These are phyloP conservation scores for Chaenogobius annularis DNA, from an alignment of 2,113 vertebrate species.

Conservation along the genomic window DNA sequence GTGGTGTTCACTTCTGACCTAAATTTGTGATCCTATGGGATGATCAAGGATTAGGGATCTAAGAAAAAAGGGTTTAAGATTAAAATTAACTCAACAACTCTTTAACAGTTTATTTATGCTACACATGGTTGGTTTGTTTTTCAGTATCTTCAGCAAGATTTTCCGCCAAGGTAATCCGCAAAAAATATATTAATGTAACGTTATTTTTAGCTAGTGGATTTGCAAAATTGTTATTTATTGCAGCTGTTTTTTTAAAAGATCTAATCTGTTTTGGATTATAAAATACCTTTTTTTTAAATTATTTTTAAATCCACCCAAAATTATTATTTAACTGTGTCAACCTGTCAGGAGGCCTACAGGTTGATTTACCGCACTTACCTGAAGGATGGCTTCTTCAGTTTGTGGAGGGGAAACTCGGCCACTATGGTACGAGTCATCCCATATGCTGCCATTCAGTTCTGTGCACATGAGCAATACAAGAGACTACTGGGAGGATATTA, in stretches of 20 bases:
- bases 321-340: not conserved
- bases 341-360: constrained; percentile 87
- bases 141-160: constrained; percentile 95
- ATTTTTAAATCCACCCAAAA: not conserved
- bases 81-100: not conserved
- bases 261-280: too few species aligned
- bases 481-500: constrained; percentile 86
- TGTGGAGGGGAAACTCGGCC: constrained; percentile 97
- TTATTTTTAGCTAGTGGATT: not conserved
- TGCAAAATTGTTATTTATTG: too few species aligned
- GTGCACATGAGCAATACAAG: constrained; percentile 95
- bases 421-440: constrained; percentile 97
- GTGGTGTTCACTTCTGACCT: constrained; percentile 26
- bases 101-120: constrained; percentile 14
- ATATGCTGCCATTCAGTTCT: constrained; percentile 98
- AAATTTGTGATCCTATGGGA: constrained; percentile 16
- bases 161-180: constrained; percentile 88
- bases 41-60: constrained; percentile 8
- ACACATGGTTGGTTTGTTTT: constrained; percentile 51
- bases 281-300: not conserved
- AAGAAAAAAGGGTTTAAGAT: not conserved
- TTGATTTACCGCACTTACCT: constrained; percentile 94
- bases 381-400: constrained; percentile 89
- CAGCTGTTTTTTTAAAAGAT: too few species aligned
- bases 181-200: not conserved